Evolutionary conservation across 1,140 invertebrate genomes (phyloP).

Genomic region (Diabrotica virgifera): DNA sequence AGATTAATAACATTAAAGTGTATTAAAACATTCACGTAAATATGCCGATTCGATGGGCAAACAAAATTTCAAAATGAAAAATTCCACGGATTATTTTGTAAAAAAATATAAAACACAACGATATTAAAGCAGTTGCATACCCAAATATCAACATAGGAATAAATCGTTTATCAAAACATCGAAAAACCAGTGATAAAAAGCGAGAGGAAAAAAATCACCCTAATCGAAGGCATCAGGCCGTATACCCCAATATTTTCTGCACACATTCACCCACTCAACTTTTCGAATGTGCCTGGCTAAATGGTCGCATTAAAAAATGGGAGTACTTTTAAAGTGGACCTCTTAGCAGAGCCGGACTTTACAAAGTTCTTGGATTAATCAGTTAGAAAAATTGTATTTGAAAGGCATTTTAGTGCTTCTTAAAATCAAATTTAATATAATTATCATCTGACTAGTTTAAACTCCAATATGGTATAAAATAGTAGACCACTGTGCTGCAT

Average conservation of each 20-base stretch:
- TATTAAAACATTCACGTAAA: too few species aligned
- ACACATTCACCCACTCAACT: conserved; percentile 1
- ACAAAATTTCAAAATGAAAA: not conserved
- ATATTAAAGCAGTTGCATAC: not conserved
- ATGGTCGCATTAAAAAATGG: conserved; percentile 2
- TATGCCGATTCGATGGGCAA: too few species aligned
- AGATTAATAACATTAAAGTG: too few species aligned
- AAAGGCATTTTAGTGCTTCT: too few species aligned
- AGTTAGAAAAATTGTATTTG: too few species aligned
- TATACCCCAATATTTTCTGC: not conserved
- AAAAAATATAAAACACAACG: not conserved
- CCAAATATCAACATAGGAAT: not conserved
- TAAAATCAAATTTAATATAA: too few species aligned
- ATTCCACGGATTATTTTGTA: not conserved
- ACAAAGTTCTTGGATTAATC: too few species aligned
- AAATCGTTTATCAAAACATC: not conserved
- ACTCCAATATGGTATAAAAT: too few species aligned
- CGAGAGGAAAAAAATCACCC: not conserved
- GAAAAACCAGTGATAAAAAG: not conserved
- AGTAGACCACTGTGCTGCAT: too few species aligned
- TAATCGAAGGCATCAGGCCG: not conserved
- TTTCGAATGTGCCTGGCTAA: not conserved
- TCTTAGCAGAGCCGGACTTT: not conserved
- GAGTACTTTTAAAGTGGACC: not conserved
- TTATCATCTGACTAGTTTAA: too few species aligned